These are phyloP conservation scores for Mormyrus iriodes DNA, from an alignment of 2,113 vertebrate genomes.

Conservation along the genomic window DNA sequence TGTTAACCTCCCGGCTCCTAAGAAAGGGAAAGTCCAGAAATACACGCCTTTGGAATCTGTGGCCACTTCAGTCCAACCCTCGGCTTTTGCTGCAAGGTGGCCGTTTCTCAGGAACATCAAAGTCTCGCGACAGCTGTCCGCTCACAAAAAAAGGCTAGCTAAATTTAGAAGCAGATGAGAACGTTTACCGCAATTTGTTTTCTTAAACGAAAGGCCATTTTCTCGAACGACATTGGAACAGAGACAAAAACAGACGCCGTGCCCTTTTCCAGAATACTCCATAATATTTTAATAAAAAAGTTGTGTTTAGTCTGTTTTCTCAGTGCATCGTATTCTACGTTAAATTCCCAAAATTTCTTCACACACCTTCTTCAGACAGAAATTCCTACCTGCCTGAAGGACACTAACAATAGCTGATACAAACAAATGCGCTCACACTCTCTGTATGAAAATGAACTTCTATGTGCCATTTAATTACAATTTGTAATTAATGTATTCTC, in stretches of 20 bases:
- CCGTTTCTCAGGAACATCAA: not conserved
- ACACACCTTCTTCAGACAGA: not conserved
- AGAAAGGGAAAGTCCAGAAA: not conserved
- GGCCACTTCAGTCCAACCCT: not conserved
- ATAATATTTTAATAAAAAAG: not conserved
- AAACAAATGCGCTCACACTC: not conserved
- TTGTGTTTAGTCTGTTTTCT: not conserved
- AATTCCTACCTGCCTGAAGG: not conserved
- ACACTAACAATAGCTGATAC: no score
- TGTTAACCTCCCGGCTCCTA: not conserved
- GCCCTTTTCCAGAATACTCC: not conserved
- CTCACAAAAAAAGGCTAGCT: not conserved
- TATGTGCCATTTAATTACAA: not conserved
- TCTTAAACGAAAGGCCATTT: not conserved
- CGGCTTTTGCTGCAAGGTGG: not conserved
- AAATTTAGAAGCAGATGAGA: not conserved
- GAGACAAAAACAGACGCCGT: not conserved
- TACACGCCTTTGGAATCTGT: not conserved
- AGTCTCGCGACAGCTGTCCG: not conserved
- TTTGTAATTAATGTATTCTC: conserved; percentile 32
- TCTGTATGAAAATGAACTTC: not conserved
- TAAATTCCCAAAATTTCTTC: not conserved
- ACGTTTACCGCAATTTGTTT: not conserved
- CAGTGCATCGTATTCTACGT: not conserved
- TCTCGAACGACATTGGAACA: not conserved